Percentiles rank a stretch among this genome's conserved stretches.
These are phyloP conservation scores for Drosophila jambulina DNA, from an alignment of 1,140 invertebrate genomes.

Conservation along the genomic window DNA sequence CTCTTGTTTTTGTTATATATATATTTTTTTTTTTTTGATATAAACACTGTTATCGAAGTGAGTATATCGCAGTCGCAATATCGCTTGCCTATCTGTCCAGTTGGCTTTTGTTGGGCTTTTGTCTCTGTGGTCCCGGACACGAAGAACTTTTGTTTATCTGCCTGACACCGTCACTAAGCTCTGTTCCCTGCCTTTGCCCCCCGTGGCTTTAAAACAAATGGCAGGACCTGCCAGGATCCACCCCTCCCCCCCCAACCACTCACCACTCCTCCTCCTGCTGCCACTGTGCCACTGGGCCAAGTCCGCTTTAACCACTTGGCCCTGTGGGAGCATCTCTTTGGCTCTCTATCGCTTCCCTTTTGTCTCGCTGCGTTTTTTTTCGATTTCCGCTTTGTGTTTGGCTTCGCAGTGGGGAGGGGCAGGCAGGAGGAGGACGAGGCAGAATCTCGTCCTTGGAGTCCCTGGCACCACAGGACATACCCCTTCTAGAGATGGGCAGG, in stretches of 20 bases:
- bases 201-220: conserved; percentile 29
- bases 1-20: background rate
- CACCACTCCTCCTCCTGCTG: background rate
- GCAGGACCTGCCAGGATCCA: background rate
- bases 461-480: conserved; percentile 1
- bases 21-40: background rate
- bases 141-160: conserved; percentile 45
- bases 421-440: background rate
- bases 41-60: background rate
- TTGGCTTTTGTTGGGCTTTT: conserved; percentile 22
- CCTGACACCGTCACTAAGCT: conserved; percentile 20
- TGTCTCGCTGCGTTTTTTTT: conserved; percentile 39
- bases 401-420: conserved; percentile 1
- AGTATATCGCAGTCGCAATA: conserved; percentile 5
- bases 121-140: conserved; percentile 18
- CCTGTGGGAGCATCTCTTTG: conserved; percentile 15
- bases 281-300: conserved; percentile 12
- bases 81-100: background rate
- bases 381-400: conserved; percentile 70
- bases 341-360: conserved; percentile 11
- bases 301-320: conserved; percentile 19
- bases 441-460: conserved; percentile 6
- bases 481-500: conserved; percentile 6
- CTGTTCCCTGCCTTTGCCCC: background rate
- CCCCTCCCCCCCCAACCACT: too few relatives aligned